Evolutionary conservation across 2,113 vertebrate species (phyloP), one percentile per base, ranked within the genome.

Genomic region (Sinocyclocheilus grahami): DNA sequence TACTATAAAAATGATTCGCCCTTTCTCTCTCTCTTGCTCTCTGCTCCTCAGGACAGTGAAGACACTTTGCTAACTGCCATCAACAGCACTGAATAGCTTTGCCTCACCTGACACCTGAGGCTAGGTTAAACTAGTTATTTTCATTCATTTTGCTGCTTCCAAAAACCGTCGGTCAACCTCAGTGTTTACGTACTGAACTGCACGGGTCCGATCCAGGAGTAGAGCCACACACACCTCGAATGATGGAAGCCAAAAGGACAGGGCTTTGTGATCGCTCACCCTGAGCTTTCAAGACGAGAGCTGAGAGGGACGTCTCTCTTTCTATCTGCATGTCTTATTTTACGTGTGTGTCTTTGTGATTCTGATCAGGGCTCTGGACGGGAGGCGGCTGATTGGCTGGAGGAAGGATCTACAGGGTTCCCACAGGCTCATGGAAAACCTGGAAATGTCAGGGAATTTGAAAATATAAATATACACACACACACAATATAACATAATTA

Each of bases 321-420:
- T 85, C 78, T 75, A 69, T 76, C 80, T 89, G 88, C 88, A 89
- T 87, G 88, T 87, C 71, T 71, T 83, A 83, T 30, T 88, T 63
- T 74, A 55, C 48, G 62, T 89, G 71, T 71, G 63, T 85, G 27
- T 88, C 72, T 79, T 86, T 69, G 87, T 75, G 60, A 80, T 75
- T 86, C 75, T 83, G 85, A 86, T 84, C 85, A 65, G 85, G 87
- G 87, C 79, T 53, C 33, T 13, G 63, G 77, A 85, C 48, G 24
- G 20, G 85, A 71, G 76, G 63, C 67, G 53, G 62, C 51, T 37
- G 48, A 48, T 65, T 7, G 37, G 62, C 48, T 71, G 39, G 65
- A 76, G 71, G 4, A 51, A 48, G 39, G 39, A 69, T 67, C 39
- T 22, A 30, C 63, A 51, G 80, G 80, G 80, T 82, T 82, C 80